These are phyloP conservation scores for Microtus oregoni DNA, from an alignment of 2,113 vertebrate species.

Conservation along the genomic window DNA sequence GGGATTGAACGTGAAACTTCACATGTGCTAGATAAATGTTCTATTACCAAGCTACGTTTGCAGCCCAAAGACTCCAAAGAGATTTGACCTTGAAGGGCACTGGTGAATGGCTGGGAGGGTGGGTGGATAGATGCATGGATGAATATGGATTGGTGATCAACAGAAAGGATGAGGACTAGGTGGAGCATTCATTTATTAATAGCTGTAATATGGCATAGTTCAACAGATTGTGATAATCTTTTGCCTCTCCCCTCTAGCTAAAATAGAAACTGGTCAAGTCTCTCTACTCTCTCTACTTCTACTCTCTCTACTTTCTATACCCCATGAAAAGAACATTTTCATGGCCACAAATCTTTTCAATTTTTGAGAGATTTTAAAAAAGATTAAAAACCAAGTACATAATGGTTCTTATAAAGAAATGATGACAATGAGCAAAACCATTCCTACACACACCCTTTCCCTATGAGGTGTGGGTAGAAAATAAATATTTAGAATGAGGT, in stretches of 20 bases:
- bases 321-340: not conserved
- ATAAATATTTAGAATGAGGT: not conserved
- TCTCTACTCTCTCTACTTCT: conserved; percentile 8
- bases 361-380: not conserved
- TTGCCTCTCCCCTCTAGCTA: not conserved
- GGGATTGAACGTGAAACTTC: not conserved
- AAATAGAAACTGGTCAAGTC: not conserved
- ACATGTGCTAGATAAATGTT: not conserved
- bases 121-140: not conserved
- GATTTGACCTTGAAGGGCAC: not conserved
- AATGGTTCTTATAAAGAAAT: not conserved
- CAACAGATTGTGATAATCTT: not conserved
- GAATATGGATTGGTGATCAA: not conserved
- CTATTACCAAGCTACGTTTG: not conserved
- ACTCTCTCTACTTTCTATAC: not conserved
- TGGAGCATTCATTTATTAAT: not conserved
- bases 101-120: not conserved
- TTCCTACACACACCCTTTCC: not conserved
- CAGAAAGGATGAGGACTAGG: not conserved
- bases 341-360: not conserved
- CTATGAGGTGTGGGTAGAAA: not conserved
- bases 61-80: not conserved
- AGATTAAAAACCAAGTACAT: not conserved
- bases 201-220: not conserved
- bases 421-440: not conserved